phyloP scores from a whole-genome alignment of 2,797 vertebrate genomes.

The Macrochelys suwanniensis region DNA sequence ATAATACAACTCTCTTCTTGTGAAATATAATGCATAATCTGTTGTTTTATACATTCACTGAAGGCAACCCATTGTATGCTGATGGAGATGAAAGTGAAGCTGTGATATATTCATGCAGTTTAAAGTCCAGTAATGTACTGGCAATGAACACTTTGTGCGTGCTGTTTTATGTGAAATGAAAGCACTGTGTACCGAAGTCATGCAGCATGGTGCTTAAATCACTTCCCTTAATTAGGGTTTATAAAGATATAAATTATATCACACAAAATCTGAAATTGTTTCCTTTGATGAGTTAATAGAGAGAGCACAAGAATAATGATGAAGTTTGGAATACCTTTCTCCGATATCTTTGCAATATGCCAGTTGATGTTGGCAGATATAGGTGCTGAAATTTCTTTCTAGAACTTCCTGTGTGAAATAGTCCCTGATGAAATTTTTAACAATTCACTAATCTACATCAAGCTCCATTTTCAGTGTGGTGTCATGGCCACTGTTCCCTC shows the following conservation, averaged over 20 bases:
- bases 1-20: slow-evolving; percentile 27
- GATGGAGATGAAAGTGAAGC: slow-evolving; percentile 46
- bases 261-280: slow-evolving; percentile 43
- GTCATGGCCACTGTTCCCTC: no score
- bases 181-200: slow-evolving; percentile 34
- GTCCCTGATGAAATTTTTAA: background rate
- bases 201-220: slow-evolving; percentile 60
- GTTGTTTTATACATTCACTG: slow-evolving; percentile 53
- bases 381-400: slow-evolving; percentile 53
- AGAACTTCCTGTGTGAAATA: background rate
- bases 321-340: slow-evolving; percentile 48
- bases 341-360: slow-evolving; percentile 40
- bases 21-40: background rate
- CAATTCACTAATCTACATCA: background rate
- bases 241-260: slow-evolving; percentile 53
- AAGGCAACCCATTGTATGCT: slow-evolving; percentile 14
- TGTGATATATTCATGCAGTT: slow-evolving; percentile 33
- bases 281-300: slow-evolving; percentile 54
- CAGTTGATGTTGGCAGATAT: slow-evolving; percentile 54
- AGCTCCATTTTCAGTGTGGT: background rate
- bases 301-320: slow-evolving; percentile 46
- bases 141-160: slow-evolving; percentile 50
- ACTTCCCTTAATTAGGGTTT: slow-evolving; percentile 54
- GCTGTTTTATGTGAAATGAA: slow-evolving; percentile 54
- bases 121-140: slow-evolving; percentile 17